A percentile compares a stretch with the other conserved stretches of the same genome.
These are phyloP conservation scores for Xenopus tropicalis DNA, from an alignment of 2,113 vertebrate genomes.

Conservation along the genomic window UCB_Xtro_10.0 CM004443.2:209226501-209227000, in stretches of 20 bases:
- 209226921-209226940: conserved; percentile 44
- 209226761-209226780: not conserved
- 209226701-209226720: not conserved
- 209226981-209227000: not conserved
- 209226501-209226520: too few species aligned
- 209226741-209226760: not conserved
- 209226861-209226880: conserved; percentile 47
- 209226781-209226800: conserved; percentile 41
- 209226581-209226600: too few species aligned
- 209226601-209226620: too few species aligned
- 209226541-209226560: too few species aligned
- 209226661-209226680: conserved; percentile 13
- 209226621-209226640: conserved; percentile 20
- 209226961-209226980: not conserved
- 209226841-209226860: conserved; percentile 51
- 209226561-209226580: too few species aligned
- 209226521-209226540: too few species aligned
- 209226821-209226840: conserved; percentile 52
- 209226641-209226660: conserved; percentile 1
- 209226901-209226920: conserved; percentile 52
- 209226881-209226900: conserved; percentile 51
- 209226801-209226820: conserved; percentile 41
- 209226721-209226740: conserved; percentile 17
- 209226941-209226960: conserved; percentile 42
- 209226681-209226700: conserved; percentile 45